phyloP scores from a whole-genome alignment of 2,888 invertebrate species.

The Drosophila stalkeri region DNA sequence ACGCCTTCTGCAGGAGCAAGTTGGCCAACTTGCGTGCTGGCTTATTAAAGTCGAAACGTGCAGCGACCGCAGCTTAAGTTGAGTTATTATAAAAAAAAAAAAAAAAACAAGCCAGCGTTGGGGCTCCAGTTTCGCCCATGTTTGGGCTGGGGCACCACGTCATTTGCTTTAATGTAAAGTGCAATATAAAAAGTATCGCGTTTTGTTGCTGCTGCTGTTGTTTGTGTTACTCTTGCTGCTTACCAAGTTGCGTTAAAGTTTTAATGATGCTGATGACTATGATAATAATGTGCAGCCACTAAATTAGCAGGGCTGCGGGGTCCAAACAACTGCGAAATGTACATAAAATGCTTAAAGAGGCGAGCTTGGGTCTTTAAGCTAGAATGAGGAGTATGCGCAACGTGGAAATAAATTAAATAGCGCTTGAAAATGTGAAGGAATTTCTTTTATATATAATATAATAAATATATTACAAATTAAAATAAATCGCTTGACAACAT shows the following conservation, averaged over 20 bases:
- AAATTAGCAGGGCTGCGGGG: conserved; percentile 70
- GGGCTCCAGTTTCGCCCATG: conserved; percentile 5
- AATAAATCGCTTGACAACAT: not conserved
- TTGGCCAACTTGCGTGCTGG: conserved; percentile 77
- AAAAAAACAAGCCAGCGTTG: conserved; percentile 31
- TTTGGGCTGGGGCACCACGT: conserved; percentile 35
- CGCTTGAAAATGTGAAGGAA: not conserved
- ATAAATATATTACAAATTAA: not conserved
- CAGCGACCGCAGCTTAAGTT: conserved; percentile 75
- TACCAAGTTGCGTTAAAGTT: conserved; percentile 77
- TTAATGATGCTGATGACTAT: conserved; percentile 82
- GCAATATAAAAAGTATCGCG: conserved; percentile 80
- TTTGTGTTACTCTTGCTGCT: conserved; percentile 53
- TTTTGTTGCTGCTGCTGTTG: conserved; percentile 36
- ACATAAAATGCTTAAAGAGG: conserved; percentile 45
- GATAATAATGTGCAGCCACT: conserved; percentile 81
- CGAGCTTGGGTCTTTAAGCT: conserved; percentile 16
- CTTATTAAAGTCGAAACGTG: conserved; percentile 78
- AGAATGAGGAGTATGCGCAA: conserved; percentile 17
- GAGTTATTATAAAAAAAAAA: conserved; percentile 69
- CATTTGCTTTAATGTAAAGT: conserved; percentile 79
- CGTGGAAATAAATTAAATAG: not conserved
- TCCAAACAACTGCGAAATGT: conserved; percentile 26
- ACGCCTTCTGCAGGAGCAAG: conserved; percentile 40
- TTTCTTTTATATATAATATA: not conserved